These are phyloP conservation scores for Talpa occidentalis DNA, from an alignment of 2,113 vertebrate genomes.

Conservation along the genomic window DNA sequence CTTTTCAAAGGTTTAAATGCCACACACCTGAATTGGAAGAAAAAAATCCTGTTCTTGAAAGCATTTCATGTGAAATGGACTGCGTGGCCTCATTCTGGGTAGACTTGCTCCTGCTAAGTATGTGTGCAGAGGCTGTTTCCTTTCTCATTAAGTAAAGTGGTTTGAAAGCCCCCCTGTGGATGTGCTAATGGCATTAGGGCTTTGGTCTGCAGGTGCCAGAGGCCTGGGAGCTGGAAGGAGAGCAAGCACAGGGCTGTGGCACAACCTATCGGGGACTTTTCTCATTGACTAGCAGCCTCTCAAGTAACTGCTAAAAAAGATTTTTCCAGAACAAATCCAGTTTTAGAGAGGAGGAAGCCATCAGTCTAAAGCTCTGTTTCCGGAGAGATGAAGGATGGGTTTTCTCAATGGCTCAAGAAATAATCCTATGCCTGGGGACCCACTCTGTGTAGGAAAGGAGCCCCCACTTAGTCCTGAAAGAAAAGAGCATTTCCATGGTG, in stretches of 20 bases:
- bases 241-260: not conserved
- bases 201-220: not conserved
- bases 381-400: not conserved
- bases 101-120: not conserved
- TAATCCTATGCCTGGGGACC: not conserved
- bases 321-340: not conserved
- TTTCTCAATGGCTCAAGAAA: accelerated
- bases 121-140: not conserved
- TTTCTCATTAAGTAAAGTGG: not conserved
- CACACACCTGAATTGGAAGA: not conserved
- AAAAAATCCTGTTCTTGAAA: not conserved
- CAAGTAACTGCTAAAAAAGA: accelerated
- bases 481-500: too few species aligned
- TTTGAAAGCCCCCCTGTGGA: not conserved
- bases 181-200: not conserved
- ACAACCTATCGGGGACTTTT: not conserved
- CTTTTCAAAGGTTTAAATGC: not conserved
- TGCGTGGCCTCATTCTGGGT: not conserved
- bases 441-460: not conserved
- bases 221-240: not conserved
- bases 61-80: not conserved
- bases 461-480: not conserved
- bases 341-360: not conserved
- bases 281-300: too few species aligned
- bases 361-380: not conserved